Base-by-base conservation (phyloP, 1,140 invertebrate genomes). In the Zaprionus ornatus region DNA sequence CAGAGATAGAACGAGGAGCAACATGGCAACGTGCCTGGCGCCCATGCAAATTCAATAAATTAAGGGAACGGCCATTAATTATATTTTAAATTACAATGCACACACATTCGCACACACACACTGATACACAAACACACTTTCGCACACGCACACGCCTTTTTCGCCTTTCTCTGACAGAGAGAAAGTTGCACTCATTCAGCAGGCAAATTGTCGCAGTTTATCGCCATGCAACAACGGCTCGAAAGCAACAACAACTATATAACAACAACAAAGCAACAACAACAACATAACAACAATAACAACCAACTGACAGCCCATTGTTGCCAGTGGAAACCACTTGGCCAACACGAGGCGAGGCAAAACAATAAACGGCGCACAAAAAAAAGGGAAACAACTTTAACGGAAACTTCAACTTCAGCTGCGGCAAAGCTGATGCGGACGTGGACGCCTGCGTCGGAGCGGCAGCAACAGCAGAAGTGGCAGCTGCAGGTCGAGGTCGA, bases 141-240 rank as follows among this genome's bases (percentile, higher is more conserved):
- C 29, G 29, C 13, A 42, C n/a, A 48, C 25, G 13, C 13, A 52
- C 21, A 37, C 15, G n/a, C 6, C 56, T 60, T 64, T 67, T 67
- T 81, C 61, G 61, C 68, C 70, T 54, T 52, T 29, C 56, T 17
- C 25, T 50, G 65, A 54, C 64, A 75, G 68, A 55, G 72, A 83
- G 87, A 87, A 80, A 81, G 74, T 81, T 90, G 68, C 81, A 81
- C 79, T 79, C 81, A 82, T 85, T 90, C 79, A 80, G 52, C 75
- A 72, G 81, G 85, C 81, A 90, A 90, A 90, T 90, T 90, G 85
- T 90, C 85, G 85, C 85, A 90, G 85, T 85, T 90, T 90, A 90
- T 90, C 85, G 83, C 66, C 70, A 78, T 63, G 86, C 79, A 88
- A 75, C 75, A 78, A 81, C 84, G 50, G 61, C 45, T 37, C 61